phyloP scores from a whole-genome alignment of 1,140 invertebrate genomes.

The Anastrepha ludens region DNA sequence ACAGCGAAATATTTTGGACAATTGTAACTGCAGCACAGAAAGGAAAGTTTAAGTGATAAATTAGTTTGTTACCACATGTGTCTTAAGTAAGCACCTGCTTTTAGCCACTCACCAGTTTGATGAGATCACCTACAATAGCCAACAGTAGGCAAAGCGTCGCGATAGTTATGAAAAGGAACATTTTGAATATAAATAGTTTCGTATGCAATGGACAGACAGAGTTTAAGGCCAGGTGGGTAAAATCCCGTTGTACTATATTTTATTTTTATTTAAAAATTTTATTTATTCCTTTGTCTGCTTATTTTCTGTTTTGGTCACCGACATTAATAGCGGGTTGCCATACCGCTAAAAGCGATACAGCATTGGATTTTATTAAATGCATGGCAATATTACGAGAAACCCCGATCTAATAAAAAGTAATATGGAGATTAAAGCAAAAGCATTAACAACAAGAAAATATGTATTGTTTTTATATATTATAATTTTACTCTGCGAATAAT shows the following conservation, averaged over 20 bases:
- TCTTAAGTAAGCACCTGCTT: neutral
- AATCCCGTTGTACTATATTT: neutral
- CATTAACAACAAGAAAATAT: no score
- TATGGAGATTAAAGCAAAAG: no score
- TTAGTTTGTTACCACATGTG: neutral
- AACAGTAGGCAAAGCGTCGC: conserved; percentile 65
- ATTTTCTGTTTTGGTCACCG: conserved; percentile 22
- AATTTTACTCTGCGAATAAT: no score
- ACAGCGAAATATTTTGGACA: conserved; percentile 43
- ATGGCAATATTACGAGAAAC: no score
- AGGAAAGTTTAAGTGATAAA: neutral
- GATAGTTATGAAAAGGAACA: conserved; percentile 62
- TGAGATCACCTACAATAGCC: conserved; percentile 66
- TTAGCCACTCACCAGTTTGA: conserved; percentile 65
- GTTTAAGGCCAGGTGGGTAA: conserved; percentile 31
- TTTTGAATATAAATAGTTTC: neutral
- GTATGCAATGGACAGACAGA: neutral
- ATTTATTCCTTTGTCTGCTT: neutral
- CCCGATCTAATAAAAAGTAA: no score
- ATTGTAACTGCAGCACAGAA: conserved; percentile 17
- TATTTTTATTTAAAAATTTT: neutral
- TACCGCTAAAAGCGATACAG: no score
- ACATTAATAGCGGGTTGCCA: neutral
- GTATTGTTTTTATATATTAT: no score
- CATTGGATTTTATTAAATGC: no score